Evolutionary conservation across 2,888 invertebrate species (phyloP), one percentile per base, ranked within the genome.

Genomic region (Caradrina kadenii): DNA sequence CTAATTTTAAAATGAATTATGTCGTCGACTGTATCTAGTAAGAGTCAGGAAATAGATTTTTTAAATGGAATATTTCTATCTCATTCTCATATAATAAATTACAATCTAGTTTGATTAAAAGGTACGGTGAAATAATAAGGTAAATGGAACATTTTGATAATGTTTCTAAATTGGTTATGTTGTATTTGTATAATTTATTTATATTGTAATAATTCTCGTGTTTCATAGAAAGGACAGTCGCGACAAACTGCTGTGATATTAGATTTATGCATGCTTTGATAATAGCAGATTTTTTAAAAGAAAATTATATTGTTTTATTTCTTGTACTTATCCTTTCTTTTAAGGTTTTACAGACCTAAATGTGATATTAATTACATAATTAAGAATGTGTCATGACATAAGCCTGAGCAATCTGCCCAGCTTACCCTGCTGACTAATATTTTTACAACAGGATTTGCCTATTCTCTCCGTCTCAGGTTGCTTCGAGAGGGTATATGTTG

Each of bases 211-310:
- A 11, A 52, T 48, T 11, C 19, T 55, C n/a, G 19, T 55, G 42
- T 69, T n/a, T 56, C 60, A 45, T 45, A 17, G 1, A 59, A 67
- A 45, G 59, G 35, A 65, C 67, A 76, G 79, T 87, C 84, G 86
- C 86, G 88, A 90, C 87, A 88, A 89, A 89, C 82, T 86, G 83
- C 94, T 94, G 94, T 95, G 94, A 94, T 94, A 94, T 91, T 95
- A 94, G 90, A 77, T 76, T 82, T 89, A 89, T 87, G 87, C 77
- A 86, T 86, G 81, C 17, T 69, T 81, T 70, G 60, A 74, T 69
- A 74, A 76, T 63, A 82, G 31, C 59, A 62, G 13, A 60, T 74
- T 78, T 82, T 77, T 0, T 0, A 56, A 71, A 22, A 11, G 3
- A 50, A 17, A 65, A 54, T 6, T 0, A 3, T 26, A 21, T 48